These are phyloP conservation scores for Drosophila mimica DNA, from an alignment of 2,888 invertebrate species.

Conservation along the genomic window DNA sequence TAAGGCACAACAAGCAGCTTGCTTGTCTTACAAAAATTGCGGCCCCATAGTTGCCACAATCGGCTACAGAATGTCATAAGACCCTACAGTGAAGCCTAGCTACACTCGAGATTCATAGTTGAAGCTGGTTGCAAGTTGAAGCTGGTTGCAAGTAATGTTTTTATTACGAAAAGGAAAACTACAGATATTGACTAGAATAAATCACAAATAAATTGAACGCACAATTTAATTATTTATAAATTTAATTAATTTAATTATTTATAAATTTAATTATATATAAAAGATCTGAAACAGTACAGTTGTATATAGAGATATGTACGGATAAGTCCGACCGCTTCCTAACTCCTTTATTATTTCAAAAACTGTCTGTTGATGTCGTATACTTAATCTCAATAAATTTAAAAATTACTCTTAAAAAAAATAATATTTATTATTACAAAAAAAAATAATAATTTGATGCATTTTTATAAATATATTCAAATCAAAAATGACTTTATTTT, in stretches of 20 bases:
- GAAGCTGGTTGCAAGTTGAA: not conserved
- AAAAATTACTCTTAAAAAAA: not conserved
- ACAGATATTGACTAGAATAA: not conserved
- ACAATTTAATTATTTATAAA: not conserved
- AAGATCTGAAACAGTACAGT: not conserved
- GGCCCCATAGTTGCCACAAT: constrained; percentile 27
- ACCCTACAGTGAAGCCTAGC: constrained; percentile 24
- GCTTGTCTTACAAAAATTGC: constrained; percentile 52
- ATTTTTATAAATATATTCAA: not conserved
- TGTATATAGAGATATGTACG: not conserved
- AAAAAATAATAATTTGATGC: not conserved
- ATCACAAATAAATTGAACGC: not conserved
- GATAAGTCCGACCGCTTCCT: not conserved
- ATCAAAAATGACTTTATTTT: not conserved
- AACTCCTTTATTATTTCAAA: not conserved
- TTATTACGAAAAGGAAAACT: not conserved
- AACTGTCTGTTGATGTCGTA: not conserved
- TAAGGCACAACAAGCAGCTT: constrained; percentile 46
- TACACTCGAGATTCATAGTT: constrained; percentile 16
- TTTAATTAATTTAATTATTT: not conserved
- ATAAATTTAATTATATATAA: too few species aligned
- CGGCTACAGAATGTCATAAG: constrained; percentile 19
- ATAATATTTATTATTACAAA: not conserved
- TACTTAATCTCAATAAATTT: not conserved
- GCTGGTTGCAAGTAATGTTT: not conserved